A percentile compares a stretch with the other conserved stretches of the same genome.
Evolutionary conservation across 2,113 vertebrate genomes (phyloP).

Genomic region (Erythrocercus mccallii): DNA sequence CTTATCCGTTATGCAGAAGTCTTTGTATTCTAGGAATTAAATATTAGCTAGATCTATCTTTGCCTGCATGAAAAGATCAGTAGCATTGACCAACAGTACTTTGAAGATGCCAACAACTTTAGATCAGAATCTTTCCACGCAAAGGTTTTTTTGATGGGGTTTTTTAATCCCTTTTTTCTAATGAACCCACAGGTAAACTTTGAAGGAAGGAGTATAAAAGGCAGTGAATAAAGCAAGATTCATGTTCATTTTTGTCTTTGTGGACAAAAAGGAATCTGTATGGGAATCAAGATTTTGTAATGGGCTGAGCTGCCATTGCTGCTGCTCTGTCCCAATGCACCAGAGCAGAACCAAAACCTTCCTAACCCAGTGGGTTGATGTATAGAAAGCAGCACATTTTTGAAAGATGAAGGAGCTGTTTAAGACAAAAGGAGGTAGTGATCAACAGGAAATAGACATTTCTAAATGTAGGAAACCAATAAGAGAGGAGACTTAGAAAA

Average conservation of each 20-base stretch:
- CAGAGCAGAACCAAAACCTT: neutral
- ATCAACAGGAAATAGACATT: neutral
- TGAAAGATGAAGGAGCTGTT: neutral
- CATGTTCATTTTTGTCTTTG: neutral
- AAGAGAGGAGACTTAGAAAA: neutral
- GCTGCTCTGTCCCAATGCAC: neutral
- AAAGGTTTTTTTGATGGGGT: fast-evolving
- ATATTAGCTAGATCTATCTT: neutral
- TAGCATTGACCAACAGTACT: neutral
- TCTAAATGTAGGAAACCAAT: neutral
- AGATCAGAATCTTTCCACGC: neutral
- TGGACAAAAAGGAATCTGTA: neutral
- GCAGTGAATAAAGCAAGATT: neutral
- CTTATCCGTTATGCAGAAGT: neutral
- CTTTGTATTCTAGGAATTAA: neutral
- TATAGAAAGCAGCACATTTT: neutral
- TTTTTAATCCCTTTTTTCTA: neutral
- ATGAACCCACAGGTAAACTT: neutral
- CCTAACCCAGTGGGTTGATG: neutral
- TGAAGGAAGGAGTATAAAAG: neutral
- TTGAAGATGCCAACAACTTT: neutral
- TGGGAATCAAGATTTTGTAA: neutral
- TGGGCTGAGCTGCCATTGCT: neutral
- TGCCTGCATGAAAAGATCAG: neutral
- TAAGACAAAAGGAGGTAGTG: neutral